Base-by-base conservation (phyloP, 2,888 invertebrate species). In the Acanthosepion esculentum region DNA sequence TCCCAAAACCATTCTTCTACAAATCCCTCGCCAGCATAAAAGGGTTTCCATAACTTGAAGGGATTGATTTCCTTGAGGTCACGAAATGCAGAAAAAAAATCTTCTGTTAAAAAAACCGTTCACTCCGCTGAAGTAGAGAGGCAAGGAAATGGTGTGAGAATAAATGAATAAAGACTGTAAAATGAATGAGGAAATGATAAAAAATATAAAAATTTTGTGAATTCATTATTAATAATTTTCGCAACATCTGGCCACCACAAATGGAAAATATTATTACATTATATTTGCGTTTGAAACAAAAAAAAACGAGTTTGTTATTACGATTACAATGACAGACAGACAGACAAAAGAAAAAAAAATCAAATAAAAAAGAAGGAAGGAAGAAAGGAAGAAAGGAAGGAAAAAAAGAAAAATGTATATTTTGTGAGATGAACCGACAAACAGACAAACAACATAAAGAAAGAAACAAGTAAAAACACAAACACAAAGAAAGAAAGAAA, bases 211-310 rank as follows among this genome's bases (percentile, higher is more conserved):
- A 78, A n/a, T 23, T 15, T 78, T 78, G 78, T 33, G 78, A 78
- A 78, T 78, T 78, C 78, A 78, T 78, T 78, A 78, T n/a, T 78
- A 33, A 78, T 78, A 78, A 78, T n/a, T 78, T 78, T 78, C n/a
- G 78, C 78, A 78, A 78, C 78, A 78, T 78, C 78, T 78, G 78
- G 78, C n/a, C 78, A 78, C 78, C 78, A n/a, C n/a, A 78, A 33
- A 78, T 78, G 78, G 78, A 78, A 78, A 78, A 78, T 33, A n/a
- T 78, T 78, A 78, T 78, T 78, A 12, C 78, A 78, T 78, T 78
- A 78, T 10, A 18, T n/a, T 78, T 78, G 78, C 18, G 78, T 78
- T 78, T 33, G 15, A n/a, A 15, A n/a, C n/a, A 64, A 64, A n/a
- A 78, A 78, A 78, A n/a, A 78, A 78, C 20, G 4, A 15, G n/a